phyloP scores from a whole-genome alignment of 2,113 vertebrate genomes.

The Castor canadensis region DNA sequence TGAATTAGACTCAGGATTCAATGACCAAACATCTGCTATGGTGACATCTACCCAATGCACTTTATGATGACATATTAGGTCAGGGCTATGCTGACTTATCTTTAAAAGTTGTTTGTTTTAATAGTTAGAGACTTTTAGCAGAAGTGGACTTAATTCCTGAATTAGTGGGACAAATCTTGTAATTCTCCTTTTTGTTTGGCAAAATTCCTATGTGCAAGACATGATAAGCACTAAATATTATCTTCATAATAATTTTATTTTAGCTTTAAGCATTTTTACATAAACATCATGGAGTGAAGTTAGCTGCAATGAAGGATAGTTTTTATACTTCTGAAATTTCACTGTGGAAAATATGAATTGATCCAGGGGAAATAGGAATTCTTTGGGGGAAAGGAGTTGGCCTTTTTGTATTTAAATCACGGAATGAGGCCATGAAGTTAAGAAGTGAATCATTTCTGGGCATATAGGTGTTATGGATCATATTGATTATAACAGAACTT shows the following conservation, averaged over 20 bases:
- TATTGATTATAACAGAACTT: not conserved
- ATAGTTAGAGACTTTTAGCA: slow-evolving; percentile 28
- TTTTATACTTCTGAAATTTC: slow-evolving; percentile 43
- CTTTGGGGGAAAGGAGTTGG: not conserved
- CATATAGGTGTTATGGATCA: not conserved
- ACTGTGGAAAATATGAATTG: slow-evolving; percentile 15
- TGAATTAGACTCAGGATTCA: slow-evolving; percentile 59
- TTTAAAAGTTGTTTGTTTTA: slow-evolving; percentile 51
- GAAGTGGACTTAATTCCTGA: not conserved
- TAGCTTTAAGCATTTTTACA: not conserved
- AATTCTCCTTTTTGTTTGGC: not conserved
- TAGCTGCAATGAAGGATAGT: not conserved
- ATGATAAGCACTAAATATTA: slow-evolving; percentile 44
- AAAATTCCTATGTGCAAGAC: slow-evolving; percentile 12
- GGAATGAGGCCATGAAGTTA: not conserved
- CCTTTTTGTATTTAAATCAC: slow-evolving; percentile 34
- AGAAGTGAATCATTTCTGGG: not conserved
- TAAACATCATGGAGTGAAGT: slow-evolving; percentile 9
- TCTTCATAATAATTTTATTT: slow-evolving; percentile 29
- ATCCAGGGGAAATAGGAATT: slow-evolving; percentile 5
- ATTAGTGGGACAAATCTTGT: not conserved
- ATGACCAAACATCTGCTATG: slow-evolving; percentile 59
- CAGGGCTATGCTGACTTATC: slow-evolving; percentile 20
- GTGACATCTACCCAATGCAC: slow-evolving; percentile 33
- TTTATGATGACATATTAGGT: slow-evolving; percentile 42